A percentile compares a stretch with the other conserved stretches of the same genome.
These are phyloP conservation scores for Andrena minutula DNA, from an alignment of 2,888 invertebrate genomes.

Conservation along the genomic window DNA sequence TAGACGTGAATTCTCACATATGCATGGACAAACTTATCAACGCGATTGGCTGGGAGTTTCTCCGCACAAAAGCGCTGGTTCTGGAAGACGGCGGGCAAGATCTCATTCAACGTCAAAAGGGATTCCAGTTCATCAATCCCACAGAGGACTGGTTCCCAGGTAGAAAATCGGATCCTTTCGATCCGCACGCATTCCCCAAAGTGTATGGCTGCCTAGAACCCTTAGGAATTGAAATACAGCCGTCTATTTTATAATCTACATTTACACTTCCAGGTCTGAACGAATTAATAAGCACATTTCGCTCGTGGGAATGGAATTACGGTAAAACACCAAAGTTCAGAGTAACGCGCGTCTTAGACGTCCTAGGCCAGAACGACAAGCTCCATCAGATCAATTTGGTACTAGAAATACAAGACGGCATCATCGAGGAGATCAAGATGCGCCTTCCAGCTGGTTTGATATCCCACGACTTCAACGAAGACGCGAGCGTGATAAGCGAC, in stretches of 20 bases:
- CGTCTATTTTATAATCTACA: background rate
- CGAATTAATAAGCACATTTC: slow-evolving; percentile 89
- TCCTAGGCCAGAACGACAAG: slow-evolving; percentile 84
- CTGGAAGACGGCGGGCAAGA: slow-evolving; percentile 91
- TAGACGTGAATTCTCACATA: slow-evolving; percentile 90
- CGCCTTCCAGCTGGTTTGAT: slow-evolving; percentile 88
- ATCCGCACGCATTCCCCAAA: too few relatives aligned
- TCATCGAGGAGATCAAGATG: slow-evolving; percentile 89
- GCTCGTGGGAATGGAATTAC: slow-evolving; percentile 95
- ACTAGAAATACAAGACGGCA: slow-evolving; percentile 89
- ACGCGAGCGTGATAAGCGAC: slow-evolving; percentile 89
- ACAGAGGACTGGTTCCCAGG: slow-evolving; percentile 96
- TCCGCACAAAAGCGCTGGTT: slow-evolving; percentile 90
- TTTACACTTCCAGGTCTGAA: slow-evolving; percentile 87
- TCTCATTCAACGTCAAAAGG: slow-evolving; percentile 91
- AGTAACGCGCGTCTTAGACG: slow-evolving; percentile 88
- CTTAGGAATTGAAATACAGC: background rate
- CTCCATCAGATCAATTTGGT: slow-evolving; percentile 87
- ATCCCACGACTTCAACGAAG: slow-evolving; percentile 87
- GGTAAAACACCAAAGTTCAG: slow-evolving; percentile 95
- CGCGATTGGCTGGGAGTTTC: slow-evolving; percentile 93
- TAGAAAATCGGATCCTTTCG: slow-evolving; percentile 73
- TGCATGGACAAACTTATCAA: slow-evolving; percentile 91
- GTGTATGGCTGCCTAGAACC: too few relatives aligned
- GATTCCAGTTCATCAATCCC: slow-evolving; percentile 94